A percentile compares a stretch with the other conserved stretches of the same genome.
Evolutionary conservation across 2,888 invertebrate genomes (phyloP).

Genomic region (Pycnomerus fuliginosus): DNA sequence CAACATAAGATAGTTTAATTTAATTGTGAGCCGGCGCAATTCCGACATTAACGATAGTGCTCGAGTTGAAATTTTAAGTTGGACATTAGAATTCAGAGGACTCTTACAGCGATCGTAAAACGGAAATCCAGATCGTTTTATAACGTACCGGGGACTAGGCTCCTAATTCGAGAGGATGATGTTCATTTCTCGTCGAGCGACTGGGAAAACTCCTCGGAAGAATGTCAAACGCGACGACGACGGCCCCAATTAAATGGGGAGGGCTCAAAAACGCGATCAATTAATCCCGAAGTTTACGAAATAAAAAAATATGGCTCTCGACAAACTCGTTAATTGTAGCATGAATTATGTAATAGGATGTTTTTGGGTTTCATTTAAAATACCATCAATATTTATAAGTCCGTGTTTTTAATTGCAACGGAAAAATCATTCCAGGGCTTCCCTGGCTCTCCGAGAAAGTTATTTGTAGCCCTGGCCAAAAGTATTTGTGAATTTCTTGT

Average conservation of each 20-base stretch:
- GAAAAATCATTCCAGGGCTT: too few species aligned
- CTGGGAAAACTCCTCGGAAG: too few species aligned
- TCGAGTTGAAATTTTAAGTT: conserved; percentile 37
- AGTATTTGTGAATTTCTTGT: too few species aligned
- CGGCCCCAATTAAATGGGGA: conserved; percentile 3
- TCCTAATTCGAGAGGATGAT: conserved; percentile 34
- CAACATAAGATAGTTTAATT: conserved; percentile 27
- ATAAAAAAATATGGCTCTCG: conserved; percentile 15
- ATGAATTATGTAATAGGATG: conserved; percentile 22
- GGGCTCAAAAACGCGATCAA: conserved; percentile 6
- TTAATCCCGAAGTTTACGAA: conserved; percentile 3
- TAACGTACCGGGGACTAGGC: conserved; percentile 35
- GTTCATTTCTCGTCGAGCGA: conserved; percentile 26
- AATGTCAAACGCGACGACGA: conserved; percentile 3
- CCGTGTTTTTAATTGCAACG: too few species aligned
- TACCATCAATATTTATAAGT: conserved; percentile 25
- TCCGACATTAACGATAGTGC: conserved; percentile 31
- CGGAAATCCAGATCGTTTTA: conserved; percentile 40
- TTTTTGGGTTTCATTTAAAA: conserved; percentile 17
- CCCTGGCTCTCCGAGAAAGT: too few species aligned
- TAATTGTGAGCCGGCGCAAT: conserved; percentile 34
- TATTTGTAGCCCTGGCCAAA: too few species aligned
- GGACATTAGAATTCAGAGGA: conserved; percentile 40
- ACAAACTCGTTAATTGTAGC: conserved; percentile 15
- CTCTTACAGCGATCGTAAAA: conserved; percentile 35